Percentiles rank a stretch among this genome's conserved stretches.
These are phyloP conservation scores for Ptychobarbus kaznakovi DNA, from an alignment of 2,797 vertebrate species.

Conservation along the genomic window DNA sequence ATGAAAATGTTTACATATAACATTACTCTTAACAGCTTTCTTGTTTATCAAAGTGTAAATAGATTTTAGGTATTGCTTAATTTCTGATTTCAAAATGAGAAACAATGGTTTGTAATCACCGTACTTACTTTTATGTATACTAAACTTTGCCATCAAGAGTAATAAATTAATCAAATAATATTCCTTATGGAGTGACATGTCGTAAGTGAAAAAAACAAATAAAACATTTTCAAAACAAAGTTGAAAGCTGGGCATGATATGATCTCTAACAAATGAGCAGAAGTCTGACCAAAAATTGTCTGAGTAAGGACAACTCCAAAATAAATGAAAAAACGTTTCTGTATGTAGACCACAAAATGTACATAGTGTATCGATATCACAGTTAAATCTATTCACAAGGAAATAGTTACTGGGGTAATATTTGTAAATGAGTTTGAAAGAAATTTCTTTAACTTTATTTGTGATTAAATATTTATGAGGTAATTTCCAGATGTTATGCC, in stretches of 20 bases:
- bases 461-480: background rate
- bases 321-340: background rate
- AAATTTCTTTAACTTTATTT: background rate
- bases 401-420: background rate
- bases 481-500: background rate
- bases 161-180: no score
- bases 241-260: background rate
- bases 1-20: no score
- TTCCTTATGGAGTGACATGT: background rate
- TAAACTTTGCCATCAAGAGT: background rate
- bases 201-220: background rate
- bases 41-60: no score
- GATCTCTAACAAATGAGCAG: background rate
- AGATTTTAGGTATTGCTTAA: background rate
- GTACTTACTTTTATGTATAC: background rate
- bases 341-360: background rate
- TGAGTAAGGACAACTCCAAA: background rate
- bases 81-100: background rate
- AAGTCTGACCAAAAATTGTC: no score
- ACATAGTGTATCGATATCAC: background rate
- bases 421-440: background rate
- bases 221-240: background rate
- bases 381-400: background rate
- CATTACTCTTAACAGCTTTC: no score
- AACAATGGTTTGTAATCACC: background rate